Conservation (phyloP, 1,140 invertebrate genomes). For the Platyura marginata region DNA sequence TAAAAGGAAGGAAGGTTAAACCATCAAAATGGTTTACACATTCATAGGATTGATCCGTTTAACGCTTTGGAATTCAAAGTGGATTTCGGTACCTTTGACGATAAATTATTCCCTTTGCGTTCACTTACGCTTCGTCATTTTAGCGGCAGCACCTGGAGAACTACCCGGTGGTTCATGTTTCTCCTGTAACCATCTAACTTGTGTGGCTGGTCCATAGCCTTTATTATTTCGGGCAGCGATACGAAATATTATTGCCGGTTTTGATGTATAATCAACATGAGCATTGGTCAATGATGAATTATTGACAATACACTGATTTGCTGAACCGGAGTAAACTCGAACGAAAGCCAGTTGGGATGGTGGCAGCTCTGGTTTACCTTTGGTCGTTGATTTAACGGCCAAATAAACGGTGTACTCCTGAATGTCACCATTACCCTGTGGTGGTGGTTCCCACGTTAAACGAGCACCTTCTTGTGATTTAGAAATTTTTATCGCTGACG, state of each 20-base stretch:
- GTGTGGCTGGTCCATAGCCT: slow-evolving; percentile 96
- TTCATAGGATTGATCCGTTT: no score
- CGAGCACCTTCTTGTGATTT: slow-evolving; percentile 89
- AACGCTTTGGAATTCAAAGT: no score
- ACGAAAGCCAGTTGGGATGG: slow-evolving; percentile 82
- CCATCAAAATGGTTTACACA: no score
- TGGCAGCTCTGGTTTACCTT: slow-evolving; percentile 25
- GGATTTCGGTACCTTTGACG: no score
- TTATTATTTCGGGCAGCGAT: slow-evolving; percentile 98
- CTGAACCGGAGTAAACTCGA: slow-evolving; percentile 89
- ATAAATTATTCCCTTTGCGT: no score
- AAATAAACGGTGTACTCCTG: slow-evolving; percentile 98
- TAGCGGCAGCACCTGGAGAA: no score
- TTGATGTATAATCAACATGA: slow-evolving; percentile 88
- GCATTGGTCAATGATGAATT: slow-evolving; percentile 73
- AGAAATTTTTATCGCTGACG: slow-evolving; percentile 94
- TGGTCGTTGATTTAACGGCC: slow-evolving; percentile 60
- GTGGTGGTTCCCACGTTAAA: slow-evolving; percentile 87
- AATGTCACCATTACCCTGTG: slow-evolving; percentile 78
- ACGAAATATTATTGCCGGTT: slow-evolving; percentile 97
- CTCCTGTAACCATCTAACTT: slow-evolving; percentile 99
- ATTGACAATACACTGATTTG: slow-evolving; percentile 79
- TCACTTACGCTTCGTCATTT: no score
- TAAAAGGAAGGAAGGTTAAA: no score
- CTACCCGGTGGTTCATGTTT: no score